Conservation (phyloP, 2,888 invertebrate genomes). For the Cephus nigrinus region DNA sequence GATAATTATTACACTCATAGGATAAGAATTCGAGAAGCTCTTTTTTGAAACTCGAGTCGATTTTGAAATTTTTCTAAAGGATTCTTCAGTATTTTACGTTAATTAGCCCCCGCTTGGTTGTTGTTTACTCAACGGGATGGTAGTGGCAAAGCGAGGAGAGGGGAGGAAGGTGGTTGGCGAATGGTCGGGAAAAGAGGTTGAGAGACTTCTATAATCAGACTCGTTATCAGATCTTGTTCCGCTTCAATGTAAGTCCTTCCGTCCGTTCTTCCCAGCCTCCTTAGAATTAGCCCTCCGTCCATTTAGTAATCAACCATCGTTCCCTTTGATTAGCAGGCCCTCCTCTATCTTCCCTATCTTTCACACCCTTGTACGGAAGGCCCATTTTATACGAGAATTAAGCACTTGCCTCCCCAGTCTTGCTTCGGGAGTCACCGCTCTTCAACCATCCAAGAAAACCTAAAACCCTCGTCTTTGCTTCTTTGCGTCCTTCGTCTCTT, state of each 20-base stretch:
- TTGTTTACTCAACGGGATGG: constrained; percentile 32
- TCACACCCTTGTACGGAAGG: not conserved
- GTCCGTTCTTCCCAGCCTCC: constrained; percentile 7
- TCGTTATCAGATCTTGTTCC: constrained; percentile 41
- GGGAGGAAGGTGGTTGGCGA: constrained; percentile 35
- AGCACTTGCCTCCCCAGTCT: not conserved
- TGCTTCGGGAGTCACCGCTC: not conserved
- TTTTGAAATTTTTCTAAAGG: not conserved
- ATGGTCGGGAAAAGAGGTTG: constrained; percentile 28
- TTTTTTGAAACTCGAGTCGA: not conserved
- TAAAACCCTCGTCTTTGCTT: not conserved
- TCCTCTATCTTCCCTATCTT: not conserved
- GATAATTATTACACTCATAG: not conserved
- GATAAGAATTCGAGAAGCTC: not conserved
- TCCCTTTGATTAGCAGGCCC: constrained; percentile 39
- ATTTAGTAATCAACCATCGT: constrained; percentile 44
- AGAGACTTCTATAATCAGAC: constrained; percentile 40
- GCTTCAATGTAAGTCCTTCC: constrained; percentile 16
- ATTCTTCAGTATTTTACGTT: constrained; percentile 37
- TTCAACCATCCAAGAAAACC: not conserved
- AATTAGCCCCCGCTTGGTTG: constrained; percentile 33
- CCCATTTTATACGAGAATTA: not conserved
- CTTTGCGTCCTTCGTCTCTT: not conserved
- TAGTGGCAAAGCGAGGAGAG: constrained; percentile 25
- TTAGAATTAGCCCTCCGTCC: constrained; percentile 40